phyloP scores from a whole-genome alignment of 1,140 invertebrate species.

The Mya arenaria region DNA sequence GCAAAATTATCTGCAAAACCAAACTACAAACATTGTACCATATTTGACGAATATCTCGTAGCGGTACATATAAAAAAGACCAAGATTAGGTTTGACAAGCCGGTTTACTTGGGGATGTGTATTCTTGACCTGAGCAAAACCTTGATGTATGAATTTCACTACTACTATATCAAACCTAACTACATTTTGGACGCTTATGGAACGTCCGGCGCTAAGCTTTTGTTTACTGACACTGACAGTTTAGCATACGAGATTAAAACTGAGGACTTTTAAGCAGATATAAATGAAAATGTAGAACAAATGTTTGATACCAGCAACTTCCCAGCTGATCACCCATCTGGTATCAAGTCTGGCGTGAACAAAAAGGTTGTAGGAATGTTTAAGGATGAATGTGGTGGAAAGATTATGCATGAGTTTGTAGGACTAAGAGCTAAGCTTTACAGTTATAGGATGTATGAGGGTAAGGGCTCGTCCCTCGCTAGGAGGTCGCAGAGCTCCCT shows the following conservation, averaged over 20 bases:
- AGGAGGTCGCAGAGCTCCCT: too few relatives aligned
- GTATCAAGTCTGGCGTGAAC: constrained; percentile 21
- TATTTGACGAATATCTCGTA: constrained; percentile 72
- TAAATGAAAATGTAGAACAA: constrained; percentile 20
- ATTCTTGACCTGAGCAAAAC: constrained; percentile 67
- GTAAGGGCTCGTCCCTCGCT: too few relatives aligned
- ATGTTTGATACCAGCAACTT: constrained; percentile 60
- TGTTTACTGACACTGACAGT: constrained; percentile 70
- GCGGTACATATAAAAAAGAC: constrained; percentile 62
- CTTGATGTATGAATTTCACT: constrained; percentile 74
- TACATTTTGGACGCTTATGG: too few relatives aligned
- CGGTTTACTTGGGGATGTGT: constrained; percentile 64
- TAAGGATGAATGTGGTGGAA: constrained; percentile 48
- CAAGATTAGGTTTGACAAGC: constrained; percentile 59
- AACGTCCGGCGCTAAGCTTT: constrained; percentile 64
- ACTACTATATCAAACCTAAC: constrained; percentile 66
- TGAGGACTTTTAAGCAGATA: constrained; percentile 46
- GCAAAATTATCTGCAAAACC: constrained; percentile 73
- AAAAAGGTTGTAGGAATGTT: constrained; percentile 50
- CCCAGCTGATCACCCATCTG: neutral
- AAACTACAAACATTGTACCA: constrained; percentile 73
- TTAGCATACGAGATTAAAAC: constrained; percentile 27
- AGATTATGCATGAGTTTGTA: constrained; percentile 43
- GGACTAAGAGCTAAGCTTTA: constrained; percentile 64
- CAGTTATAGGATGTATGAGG: too few relatives aligned